A percentile compares a stretch with the other conserved stretches of the same genome.
These are phyloP conservation scores for Melipona quadrifasciata DNA, from an alignment of 1,140 invertebrate species.

Conservation along the genomic window DNA sequence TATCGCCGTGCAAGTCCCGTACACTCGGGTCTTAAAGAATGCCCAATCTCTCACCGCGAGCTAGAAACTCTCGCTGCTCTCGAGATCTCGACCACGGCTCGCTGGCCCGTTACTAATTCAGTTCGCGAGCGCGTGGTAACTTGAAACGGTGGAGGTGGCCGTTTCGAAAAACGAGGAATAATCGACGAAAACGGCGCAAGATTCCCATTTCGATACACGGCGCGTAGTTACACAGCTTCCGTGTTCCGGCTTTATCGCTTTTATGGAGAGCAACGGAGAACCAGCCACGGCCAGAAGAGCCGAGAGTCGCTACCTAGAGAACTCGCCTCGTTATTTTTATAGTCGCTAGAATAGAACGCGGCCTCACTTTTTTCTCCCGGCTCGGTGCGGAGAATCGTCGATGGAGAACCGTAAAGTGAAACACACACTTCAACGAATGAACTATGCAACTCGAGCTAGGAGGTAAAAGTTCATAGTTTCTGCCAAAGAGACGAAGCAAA, in stretches of 20 bases:
- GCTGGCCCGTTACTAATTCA: background rate
- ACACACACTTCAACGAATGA: background rate
- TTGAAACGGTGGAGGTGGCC: background rate
- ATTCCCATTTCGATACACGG: conserved; percentile 40
- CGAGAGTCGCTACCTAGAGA: background rate
- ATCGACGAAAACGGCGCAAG: conserved; percentile 25
- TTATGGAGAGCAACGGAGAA: background rate
- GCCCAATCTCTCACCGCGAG: too few species aligned
- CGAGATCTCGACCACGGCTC: background rate
- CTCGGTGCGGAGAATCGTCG: background rate
- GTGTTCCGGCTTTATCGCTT: conserved; percentile 35
- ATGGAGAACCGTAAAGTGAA: background rate
- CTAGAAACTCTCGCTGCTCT: background rate
- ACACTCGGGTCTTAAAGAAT: background rate
- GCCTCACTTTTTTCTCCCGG: background rate
- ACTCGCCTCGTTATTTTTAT: conserved; percentile 30
- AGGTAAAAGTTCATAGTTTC: background rate
- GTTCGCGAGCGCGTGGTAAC: background rate
- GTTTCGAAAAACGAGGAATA: conserved; percentile 44
- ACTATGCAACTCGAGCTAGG: background rate
- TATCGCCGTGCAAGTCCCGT: background rate
- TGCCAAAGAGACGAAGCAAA: background rate
- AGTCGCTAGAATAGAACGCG: background rate
- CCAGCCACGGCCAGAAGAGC: background rate
- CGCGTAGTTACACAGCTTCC: conserved; percentile 4